phyloP scores from a whole-genome alignment of 2,888 invertebrate species.

The Chloroclysta siterata region DNA sequence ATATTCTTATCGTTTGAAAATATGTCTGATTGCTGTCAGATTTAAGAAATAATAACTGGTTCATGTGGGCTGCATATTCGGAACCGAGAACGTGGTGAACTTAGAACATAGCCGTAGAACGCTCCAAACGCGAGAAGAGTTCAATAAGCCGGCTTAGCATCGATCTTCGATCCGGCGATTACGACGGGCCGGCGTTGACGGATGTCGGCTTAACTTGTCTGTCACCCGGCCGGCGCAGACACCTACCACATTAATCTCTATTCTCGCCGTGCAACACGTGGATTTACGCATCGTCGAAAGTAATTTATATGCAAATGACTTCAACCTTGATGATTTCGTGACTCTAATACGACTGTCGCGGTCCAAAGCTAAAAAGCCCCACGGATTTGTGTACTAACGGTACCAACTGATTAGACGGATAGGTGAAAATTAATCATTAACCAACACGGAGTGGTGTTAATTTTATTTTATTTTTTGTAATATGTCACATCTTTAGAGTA shows the following conservation, averaged over 20 bases:
- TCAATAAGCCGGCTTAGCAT: slow-evolving; percentile 82
- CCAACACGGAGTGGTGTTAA: slow-evolving; percentile 41
- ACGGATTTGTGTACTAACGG: slow-evolving; percentile 63
- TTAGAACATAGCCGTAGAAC: slow-evolving; percentile 53
- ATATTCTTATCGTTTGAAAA: slow-evolving; percentile 47
- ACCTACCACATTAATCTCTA: slow-evolving; percentile 82
- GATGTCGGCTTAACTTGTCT: slow-evolving; percentile 83
- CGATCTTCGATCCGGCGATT: slow-evolving; percentile 82
- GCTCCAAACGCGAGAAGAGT: slow-evolving; percentile 73
- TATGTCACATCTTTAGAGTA: slow-evolving; percentile 36
- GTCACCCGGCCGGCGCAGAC: slow-evolving; percentile 73
- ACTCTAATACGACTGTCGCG: slow-evolving; percentile 72
- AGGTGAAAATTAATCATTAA: slow-evolving; percentile 57
- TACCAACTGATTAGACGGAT: slow-evolving; percentile 47
- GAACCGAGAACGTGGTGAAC: slow-evolving; percentile 35
- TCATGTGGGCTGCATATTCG: slow-evolving; percentile 55
- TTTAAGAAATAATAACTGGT: slow-evolving; percentile 68
- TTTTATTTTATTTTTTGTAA: slow-evolving; percentile 40
- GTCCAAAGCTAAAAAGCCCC: slow-evolving; percentile 59
- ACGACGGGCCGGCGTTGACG: slow-evolving; percentile 78
- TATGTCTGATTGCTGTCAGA: slow-evolving; percentile 68
- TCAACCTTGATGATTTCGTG: slow-evolving; percentile 78
- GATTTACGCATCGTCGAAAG: slow-evolving; percentile 80
- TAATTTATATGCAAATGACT: slow-evolving; percentile 84
- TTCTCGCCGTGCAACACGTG: slow-evolving; percentile 81